phyloP scores from a whole-genome alignment of 2,888 invertebrate genomes.

The Belgica antarctica region DNA sequence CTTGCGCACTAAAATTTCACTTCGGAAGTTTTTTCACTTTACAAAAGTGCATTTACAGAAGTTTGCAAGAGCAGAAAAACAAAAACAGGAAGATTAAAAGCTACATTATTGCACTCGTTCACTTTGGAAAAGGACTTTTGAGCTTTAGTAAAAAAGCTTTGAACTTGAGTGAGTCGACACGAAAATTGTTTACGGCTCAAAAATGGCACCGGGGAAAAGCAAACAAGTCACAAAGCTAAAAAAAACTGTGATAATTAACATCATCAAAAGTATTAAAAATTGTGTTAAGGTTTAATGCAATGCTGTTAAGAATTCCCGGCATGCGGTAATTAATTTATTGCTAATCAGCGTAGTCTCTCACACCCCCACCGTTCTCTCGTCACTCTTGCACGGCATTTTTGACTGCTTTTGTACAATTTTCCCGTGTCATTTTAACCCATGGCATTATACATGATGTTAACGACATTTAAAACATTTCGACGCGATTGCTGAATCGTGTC shows the following conservation, averaged over 20 bases:
- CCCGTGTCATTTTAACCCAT: not conserved
- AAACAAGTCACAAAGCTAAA: no score
- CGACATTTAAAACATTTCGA: not conserved
- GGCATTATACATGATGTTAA: not conserved
- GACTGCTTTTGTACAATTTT: not conserved
- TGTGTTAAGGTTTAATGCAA: slow-evolving; percentile 35
- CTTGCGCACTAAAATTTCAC: no score
- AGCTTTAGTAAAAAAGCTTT: no score
- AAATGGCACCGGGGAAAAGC: not conserved
- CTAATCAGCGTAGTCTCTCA: slow-evolving; percentile 35
- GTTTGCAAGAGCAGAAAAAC: not conserved
- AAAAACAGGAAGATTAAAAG: no score
- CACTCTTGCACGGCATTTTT: not conserved
- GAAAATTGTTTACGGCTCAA: no score
- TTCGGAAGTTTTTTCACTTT: no score
- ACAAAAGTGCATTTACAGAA: not conserved
- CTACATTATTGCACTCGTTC: no score
- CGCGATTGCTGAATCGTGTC: not conserved
- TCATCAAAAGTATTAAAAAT: slow-evolving; percentile 8
- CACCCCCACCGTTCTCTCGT: not conserved
- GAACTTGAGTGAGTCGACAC: no score
- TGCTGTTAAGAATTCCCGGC: slow-evolving; percentile 25
- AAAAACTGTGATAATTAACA: not conserved
- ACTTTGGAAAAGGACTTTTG: no score
- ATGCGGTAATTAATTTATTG: slow-evolving; percentile 40